Percentiles rank a stretch among this genome's conserved stretches.
phyloP scores from a whole-genome alignment of 1,140 invertebrate genomes.

The Ceratosolen solmsi region DNA sequence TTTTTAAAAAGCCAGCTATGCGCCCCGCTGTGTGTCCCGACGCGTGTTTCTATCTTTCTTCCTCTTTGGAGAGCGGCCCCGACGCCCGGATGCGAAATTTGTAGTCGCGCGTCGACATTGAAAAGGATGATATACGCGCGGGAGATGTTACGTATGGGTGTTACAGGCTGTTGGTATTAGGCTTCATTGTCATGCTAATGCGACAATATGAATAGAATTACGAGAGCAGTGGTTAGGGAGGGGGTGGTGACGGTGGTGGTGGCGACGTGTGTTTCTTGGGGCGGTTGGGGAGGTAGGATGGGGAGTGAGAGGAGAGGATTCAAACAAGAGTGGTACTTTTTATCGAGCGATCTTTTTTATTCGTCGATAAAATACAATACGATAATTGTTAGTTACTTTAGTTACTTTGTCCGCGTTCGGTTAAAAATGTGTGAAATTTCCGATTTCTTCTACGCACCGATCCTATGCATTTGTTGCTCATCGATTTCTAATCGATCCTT shows the following conservation, averaged over 20 bases:
- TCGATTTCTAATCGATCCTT: too few species aligned
- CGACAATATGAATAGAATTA: background rate
- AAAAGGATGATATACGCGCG: background rate
- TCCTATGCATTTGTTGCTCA: background rate
- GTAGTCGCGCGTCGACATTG: background rate
- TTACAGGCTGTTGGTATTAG: background rate
- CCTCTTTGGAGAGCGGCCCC: too few species aligned
- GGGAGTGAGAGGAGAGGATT: too few species aligned
- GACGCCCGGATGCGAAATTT: background rate
- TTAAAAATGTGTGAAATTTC: too few species aligned
- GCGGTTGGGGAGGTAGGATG: too few species aligned
- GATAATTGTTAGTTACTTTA: background rate
- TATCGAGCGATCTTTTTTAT: background rate
- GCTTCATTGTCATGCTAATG: constrained; percentile 19
- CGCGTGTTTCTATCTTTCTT: background rate
- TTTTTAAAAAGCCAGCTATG: constrained; percentile 41
- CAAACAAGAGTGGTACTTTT: background rate
- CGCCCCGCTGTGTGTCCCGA: background rate
- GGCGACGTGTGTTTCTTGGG: too few species aligned
- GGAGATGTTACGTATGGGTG: background rate
- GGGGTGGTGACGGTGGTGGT: too few species aligned
- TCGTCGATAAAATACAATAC: background rate
- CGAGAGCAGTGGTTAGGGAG: background rate
- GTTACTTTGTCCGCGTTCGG: background rate
- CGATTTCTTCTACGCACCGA: too few species aligned